Percentiles rank a stretch among this genome's conserved stretches.
These are phyloP conservation scores for Recurvirostra avosetta DNA, from an alignment of 2,113 vertebrate species.

Conservation along the genomic window DNA sequence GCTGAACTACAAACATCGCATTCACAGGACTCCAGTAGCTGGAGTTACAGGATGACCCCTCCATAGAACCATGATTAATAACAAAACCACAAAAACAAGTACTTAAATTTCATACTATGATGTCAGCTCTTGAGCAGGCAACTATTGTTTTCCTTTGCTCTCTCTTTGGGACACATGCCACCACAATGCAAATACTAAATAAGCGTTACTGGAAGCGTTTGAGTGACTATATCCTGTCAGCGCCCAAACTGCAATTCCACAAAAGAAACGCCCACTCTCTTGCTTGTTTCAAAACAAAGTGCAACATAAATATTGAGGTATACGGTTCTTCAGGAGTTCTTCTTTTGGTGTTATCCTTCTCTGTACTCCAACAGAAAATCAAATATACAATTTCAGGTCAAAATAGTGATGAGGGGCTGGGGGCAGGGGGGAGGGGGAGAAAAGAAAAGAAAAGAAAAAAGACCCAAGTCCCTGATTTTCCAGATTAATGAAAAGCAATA, in stretches of 20 bases:
- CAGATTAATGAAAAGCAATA: constrained; percentile 48
- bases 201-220: neutral
- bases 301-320: neutral
- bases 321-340: neutral
- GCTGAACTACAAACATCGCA: neutral
- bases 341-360: neutral
- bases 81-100: constrained; percentile 20
- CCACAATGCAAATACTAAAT: neutral
- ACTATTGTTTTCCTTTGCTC: constrained; percentile 27
- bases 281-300: neutral
- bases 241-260: neutral
- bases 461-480: neutral
- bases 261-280: neutral
- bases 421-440: accelerated
- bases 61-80: constrained; percentile 11
- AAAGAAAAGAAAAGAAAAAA: neutral
- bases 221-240: neutral
- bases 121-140: neutral
- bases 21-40: constrained; percentile 12
- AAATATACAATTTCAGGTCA: neutral
- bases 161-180: neutral
- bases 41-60: constrained; percentile 20
- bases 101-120: constrained; percentile 1
- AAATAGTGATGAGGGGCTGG: neutral
- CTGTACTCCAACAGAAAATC: neutral